Evolutionary conservation across 2,113 vertebrate species (phyloP).

Genomic region (Periophthalmodon schlosseri): DNA sequence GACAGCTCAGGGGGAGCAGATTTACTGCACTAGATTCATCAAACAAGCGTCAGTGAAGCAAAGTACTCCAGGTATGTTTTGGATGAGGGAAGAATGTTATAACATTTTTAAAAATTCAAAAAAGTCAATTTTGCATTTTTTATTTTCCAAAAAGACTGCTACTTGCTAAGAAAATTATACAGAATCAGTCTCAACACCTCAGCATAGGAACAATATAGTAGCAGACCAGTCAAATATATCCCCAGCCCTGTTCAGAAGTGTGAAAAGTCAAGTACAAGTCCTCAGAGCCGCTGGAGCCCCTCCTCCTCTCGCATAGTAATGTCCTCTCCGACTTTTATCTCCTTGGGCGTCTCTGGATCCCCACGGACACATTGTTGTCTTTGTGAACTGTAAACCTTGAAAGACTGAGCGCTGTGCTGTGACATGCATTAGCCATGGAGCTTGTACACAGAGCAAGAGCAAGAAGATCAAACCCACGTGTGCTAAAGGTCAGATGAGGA

Average conservation of each 20-base stretch:
- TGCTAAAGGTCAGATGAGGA: slow-evolving; percentile 66
- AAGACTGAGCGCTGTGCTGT: slow-evolving; percentile 58
- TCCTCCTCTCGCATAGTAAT: slow-evolving; percentile 41
- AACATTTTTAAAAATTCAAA: too few relatives aligned
- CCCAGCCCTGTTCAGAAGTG: neutral
- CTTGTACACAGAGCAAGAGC: slow-evolving; percentile 55
- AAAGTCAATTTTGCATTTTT: too few relatives aligned
- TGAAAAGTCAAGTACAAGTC: neutral
- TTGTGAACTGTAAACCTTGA: slow-evolving; percentile 66
- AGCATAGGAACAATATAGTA: too few relatives aligned
- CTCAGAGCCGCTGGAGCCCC: neutral
- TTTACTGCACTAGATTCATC: too few relatives aligned
- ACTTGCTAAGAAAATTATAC: too few relatives aligned
- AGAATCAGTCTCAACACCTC: too few relatives aligned
- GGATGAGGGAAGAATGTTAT: too few relatives aligned
- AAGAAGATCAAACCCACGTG: slow-evolving; percentile 66
- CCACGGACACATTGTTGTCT: slow-evolving; percentile 46
- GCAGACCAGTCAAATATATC: neutral
- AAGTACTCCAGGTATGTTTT: too few relatives aligned
- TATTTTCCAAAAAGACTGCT: too few relatives aligned
- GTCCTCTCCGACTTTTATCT: slow-evolving; percentile 45
- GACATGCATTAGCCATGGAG: slow-evolving; percentile 54
- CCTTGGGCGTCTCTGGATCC: slow-evolving; percentile 46
- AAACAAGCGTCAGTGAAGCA: too few relatives aligned
- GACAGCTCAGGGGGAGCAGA: too few relatives aligned